These are phyloP conservation scores for Barbus barbus DNA, from an alignment of 2,113 vertebrate genomes.

Conservation along the genomic window DNA sequence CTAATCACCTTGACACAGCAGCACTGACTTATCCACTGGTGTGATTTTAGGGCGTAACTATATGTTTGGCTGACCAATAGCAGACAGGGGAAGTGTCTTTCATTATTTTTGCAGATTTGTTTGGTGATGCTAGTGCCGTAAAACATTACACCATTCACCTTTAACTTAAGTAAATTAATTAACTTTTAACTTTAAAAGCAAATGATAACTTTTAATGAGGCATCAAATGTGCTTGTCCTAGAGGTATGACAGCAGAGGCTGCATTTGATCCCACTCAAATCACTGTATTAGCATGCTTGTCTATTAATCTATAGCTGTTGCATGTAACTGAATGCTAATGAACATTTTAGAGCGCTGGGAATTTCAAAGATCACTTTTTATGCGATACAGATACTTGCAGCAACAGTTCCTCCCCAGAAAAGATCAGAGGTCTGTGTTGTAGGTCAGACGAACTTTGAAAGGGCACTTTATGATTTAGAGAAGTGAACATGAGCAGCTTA, in stretches of 20 bases:
- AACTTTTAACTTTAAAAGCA: conserved; percentile 18
- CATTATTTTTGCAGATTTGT: neutral
- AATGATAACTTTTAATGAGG: conserved; percentile 30
- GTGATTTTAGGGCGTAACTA: neutral
- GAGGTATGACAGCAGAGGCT: conserved; percentile 14
- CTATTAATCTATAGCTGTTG: conserved; percentile 25
- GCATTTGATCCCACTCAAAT: conserved; percentile 12
- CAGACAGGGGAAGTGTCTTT: neutral
- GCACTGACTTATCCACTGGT: neutral
- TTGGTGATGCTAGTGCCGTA: neutral
- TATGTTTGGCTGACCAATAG: neutral
- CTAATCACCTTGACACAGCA: neutral
- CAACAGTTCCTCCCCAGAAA: neutral
- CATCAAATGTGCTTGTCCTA: conserved; percentile 12
- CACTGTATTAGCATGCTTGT: conserved; percentile 21
- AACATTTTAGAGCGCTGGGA: neutral
- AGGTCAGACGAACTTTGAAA: neutral
- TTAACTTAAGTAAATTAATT: neutral
- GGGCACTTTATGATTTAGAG: conserved; percentile 4
- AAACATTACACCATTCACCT: neutral
- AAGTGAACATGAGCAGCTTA: neutral
- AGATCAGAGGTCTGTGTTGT: conserved; percentile 22
- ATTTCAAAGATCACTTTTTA: conserved; percentile 23
- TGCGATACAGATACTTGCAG: conserved; percentile 13
- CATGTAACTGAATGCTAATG: conserved; percentile 39